Evolutionary conservation across 2,888 invertebrate species (phyloP), one percentile per base, ranked within the genome.

Genomic region (Watsonalla binaria): DNA sequence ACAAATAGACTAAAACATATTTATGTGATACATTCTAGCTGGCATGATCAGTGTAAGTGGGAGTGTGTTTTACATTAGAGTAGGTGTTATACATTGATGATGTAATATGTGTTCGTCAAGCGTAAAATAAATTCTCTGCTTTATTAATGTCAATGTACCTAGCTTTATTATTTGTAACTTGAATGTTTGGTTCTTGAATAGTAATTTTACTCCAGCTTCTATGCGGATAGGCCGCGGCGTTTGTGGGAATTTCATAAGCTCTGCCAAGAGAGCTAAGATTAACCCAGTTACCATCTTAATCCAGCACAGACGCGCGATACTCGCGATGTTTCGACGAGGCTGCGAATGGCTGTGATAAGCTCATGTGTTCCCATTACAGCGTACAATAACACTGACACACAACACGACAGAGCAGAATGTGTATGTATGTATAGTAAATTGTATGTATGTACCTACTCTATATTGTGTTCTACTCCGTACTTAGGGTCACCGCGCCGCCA

Each of bases 401-500:
- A 13, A 37, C 35, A 11, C 35, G 11, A 49, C 37, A 5, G 14
- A 14, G 9, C 24, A 24, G 24, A 24, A 24, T 24, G 24, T 24
- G 24, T 24, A 24, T 24, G 24, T 49, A 37, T 39, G 11, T 11
- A 14, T 37, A 35, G n/a, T 13, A 5, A 24, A 46, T 46, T 9
- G 5, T n/a, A 35, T 49, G n/a, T 35, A 15, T 6, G 2, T 47
- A 48, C 4, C 6, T 33, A 39, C 8, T 49, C 37, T 11, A 11
- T n/a, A 37, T 37, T 49, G 49, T 49, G 37, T 37, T 49, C 55
- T 62, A 61, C 59, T 62, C 70, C 71, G 75, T 76, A 24, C 24
- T 24, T 80, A 80, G 82, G 82, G 81, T 80, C 82, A 80, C 64
- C 65, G 63, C 61, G 58, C 60, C 62, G 66, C 60, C 58, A 59